phyloP scores from a whole-genome alignment of 2,797 vertebrate species.

The Oophaga sylvatica region DNA sequence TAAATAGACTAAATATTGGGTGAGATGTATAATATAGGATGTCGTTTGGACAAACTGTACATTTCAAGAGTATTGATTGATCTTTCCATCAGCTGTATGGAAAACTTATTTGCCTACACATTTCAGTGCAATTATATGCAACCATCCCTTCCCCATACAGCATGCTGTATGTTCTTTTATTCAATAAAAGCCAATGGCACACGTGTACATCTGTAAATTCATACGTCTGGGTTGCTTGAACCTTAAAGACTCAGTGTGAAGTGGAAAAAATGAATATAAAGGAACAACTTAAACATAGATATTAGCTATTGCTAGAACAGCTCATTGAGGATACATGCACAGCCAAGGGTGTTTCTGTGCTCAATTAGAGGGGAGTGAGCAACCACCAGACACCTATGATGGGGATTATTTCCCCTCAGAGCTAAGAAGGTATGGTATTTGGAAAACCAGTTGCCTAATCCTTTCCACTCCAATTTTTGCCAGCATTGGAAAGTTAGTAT shows the following conservation, averaged over 20 bases:
- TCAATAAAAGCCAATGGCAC: neutral
- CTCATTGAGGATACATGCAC: too few relatives aligned
- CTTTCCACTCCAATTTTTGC: too few relatives aligned
- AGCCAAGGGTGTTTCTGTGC: too few relatives aligned
- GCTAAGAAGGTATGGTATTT: too few relatives aligned
- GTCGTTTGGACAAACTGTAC: neutral
- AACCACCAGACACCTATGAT: too few relatives aligned
- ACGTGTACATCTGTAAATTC: neutral
- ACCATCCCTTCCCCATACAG: neutral
- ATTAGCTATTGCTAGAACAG: too few relatives aligned
- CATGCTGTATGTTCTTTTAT: neutral
- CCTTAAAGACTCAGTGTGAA: neutral
- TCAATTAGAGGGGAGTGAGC: too few relatives aligned
- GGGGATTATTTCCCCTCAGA: too few relatives aligned
- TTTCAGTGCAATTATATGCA: neutral
- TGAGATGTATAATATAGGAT: neutral
- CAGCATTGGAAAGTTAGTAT: too few relatives aligned
- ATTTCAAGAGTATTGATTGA: neutral
- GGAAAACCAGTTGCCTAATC: too few relatives aligned
- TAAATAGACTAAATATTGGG: neutral
- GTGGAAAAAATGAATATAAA: neutral
- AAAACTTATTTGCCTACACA: neutral
- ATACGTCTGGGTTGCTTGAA: neutral
- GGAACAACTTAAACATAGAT: neutral
- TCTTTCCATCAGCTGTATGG: neutral